Base-by-base conservation (phyloP, 2,888 invertebrate species). In the Drepanosiphum platanoidis region DNA sequence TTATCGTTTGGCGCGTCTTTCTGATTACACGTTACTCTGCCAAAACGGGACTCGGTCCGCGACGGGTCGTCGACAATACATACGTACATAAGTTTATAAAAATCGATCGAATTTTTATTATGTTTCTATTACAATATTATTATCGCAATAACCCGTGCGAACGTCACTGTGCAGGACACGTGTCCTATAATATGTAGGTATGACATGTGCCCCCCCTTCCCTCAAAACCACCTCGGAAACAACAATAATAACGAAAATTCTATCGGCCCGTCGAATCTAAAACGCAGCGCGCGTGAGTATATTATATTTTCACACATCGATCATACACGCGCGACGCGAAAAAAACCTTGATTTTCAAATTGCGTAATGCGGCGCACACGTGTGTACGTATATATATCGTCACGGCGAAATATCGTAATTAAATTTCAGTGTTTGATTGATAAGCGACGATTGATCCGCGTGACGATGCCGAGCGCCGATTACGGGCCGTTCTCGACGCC, bases 281-380 rank as follows among this genome's bases (percentile, higher is more conserved):
- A 39, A 42, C 39, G 2, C 68, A 66, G 34, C 8, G 9, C 27
- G 27, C 61, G 27, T 52, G 1, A 18, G 1, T 52, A 18, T 52
- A 18, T 42, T 52, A 52, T 52, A 52, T 52, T 52, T 52, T 52
- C 52, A 52, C 22, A 18, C 22, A 18, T 52, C 18, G 52, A 22
- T 2, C 15, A 3, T 34, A 68, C 32, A 34, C 34, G 15, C 34
- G 15, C 18, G 68, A 78, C 64, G 22, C 22, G 34, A 46, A 79
- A 46, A 79, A 79, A 82, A 72, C 82, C 82, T 82, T 82, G 82
- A 71, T 82, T 82, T 72, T 82, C 5, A 64, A 72, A 64, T 82
- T 82, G 32, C 82, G 82, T n/a, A 32, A 79, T 46, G 32, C 36
- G 30, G 30, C n/a, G 58, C 39, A 36, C 46, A n/a, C 52, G 52